Evolutionary conservation across 2,797 vertebrate genomes (phyloP).

Genomic region (Ctenochaetus hawaiiensis): DNA sequence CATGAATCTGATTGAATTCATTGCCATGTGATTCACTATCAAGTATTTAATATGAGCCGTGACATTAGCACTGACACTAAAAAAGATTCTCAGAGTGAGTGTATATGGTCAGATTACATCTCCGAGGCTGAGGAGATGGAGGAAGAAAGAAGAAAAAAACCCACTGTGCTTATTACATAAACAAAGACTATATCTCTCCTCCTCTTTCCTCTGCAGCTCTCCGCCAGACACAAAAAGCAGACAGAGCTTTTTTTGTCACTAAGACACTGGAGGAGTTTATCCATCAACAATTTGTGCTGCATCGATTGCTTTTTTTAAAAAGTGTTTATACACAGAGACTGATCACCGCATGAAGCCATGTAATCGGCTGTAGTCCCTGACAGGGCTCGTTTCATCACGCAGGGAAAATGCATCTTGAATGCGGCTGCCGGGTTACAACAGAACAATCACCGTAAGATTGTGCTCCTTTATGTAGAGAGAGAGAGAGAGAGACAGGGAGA

Average conservation of each 20-base stretch:
- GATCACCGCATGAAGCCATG: conserved; percentile 59
- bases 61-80: conserved; percentile 61
- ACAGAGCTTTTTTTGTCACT: conserved; percentile 35
- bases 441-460: conserved; percentile 56
- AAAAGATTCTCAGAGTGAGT: conserved; percentile 40
- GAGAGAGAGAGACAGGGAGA: conserved; percentile 26
- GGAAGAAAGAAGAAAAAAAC: neutral
- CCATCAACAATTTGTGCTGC: conserved; percentile 57
- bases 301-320: conserved; percentile 39
- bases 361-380: conserved; percentile 69
- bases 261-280: conserved; percentile 61
- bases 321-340: conserved; percentile 69
- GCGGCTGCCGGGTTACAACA: conserved; percentile 57
- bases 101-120: conserved; percentile 56
- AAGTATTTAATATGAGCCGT: conserved; percentile 63
- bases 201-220: conserved; percentile 17
- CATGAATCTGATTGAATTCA: conserved; percentile 63
- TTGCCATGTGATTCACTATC: conserved; percentile 61
- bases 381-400: conserved; percentile 67
- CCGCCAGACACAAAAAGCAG: conserved; percentile 32
- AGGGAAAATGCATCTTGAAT: conserved; percentile 67
- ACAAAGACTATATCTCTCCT: conserved; percentile 31
- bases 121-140: conserved; percentile 38
- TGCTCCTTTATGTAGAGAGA: conserved; percentile 36
- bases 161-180: conserved; percentile 16